These are phyloP conservation scores for Lagorchestes hirsutus DNA, from an alignment of 2,797 vertebrate genomes.

Conservation along the genomic window DNA sequence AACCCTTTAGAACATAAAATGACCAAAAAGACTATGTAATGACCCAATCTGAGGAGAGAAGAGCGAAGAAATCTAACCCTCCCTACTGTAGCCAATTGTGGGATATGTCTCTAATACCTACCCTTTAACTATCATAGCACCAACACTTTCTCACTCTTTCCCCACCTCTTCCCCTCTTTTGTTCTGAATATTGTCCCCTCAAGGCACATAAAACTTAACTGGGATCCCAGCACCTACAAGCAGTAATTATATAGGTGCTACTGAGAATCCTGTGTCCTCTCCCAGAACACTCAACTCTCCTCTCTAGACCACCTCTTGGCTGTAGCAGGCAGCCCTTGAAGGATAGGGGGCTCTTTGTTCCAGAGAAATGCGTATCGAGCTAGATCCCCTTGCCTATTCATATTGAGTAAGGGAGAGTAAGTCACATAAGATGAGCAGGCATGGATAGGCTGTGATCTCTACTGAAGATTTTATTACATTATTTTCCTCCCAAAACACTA, in stretches of 20 bases:
- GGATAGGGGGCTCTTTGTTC: not conserved
- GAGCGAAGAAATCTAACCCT: not conserved
- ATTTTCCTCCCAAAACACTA: not conserved
- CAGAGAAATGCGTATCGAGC: not conserved
- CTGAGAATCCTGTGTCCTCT: not conserved
- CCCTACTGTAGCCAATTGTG: not conserved
- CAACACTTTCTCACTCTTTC: too few relatives aligned
- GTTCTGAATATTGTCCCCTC: not conserved
- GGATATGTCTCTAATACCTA: not conserved
- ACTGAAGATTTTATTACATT: not conserved
- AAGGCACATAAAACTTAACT: not conserved
- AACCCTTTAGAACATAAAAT: not conserved
- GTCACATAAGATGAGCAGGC: not conserved
- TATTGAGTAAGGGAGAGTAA: not conserved
- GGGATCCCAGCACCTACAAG: not conserved
- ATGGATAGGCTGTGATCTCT: not conserved
- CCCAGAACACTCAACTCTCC: not conserved
- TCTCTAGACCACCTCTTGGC: not conserved
- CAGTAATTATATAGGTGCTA: not conserved
- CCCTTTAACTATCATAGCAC: too few relatives aligned
- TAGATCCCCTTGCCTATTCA: not conserved
- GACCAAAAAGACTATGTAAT: not conserved
- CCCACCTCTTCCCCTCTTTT: not conserved
- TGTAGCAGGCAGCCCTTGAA: not conserved
- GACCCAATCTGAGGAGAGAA: not conserved